Conservation (phyloP, 2,113 vertebrate species). For the Osmerus mordax region DNA sequence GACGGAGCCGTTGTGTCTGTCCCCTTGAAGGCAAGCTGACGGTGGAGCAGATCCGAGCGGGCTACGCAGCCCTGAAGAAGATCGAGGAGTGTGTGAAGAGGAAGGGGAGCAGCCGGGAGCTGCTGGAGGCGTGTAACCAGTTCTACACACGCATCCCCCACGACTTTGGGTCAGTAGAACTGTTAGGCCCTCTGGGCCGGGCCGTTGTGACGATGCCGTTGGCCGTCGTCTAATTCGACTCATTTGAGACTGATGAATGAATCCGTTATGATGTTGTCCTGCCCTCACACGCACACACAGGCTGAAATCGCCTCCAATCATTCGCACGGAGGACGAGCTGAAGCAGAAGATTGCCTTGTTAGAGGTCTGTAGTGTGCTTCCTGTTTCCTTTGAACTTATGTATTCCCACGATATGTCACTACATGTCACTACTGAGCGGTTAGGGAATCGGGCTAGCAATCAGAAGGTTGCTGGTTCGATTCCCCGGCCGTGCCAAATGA, state of each 20-base stretch:
- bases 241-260: not conserved
- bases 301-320: constrained; percentile 80
- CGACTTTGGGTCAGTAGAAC: constrained; percentile 80
- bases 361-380: constrained; percentile 71
- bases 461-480: too few species aligned
- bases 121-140: constrained; percentile 86
- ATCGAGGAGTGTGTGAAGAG: constrained; percentile 81
- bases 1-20: not conserved
- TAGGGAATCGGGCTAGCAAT: too few species aligned
- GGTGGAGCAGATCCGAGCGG: constrained; percentile 80
- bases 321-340: constrained; percentile 78
- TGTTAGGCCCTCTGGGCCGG: too few species aligned
- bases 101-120: constrained; percentile 61
- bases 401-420: too few species aligned
- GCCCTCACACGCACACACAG: constrained; percentile 51
- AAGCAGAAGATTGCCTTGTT: constrained; percentile 81
- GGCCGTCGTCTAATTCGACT: too few species aligned
- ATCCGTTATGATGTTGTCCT: not conserved
- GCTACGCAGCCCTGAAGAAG: constrained; percentile 79
- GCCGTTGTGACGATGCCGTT: too few species aligned
- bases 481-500: too few species aligned
- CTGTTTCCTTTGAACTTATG: not conserved
- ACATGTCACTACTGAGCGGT: too few species aligned
- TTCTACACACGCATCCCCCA: constrained; percentile 92
- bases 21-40: constrained; percentile 81